These are phyloP conservation scores for Rhea pennata DNA, from an alignment of 2,113 vertebrate genomes.

Conservation along the genomic window DNA sequence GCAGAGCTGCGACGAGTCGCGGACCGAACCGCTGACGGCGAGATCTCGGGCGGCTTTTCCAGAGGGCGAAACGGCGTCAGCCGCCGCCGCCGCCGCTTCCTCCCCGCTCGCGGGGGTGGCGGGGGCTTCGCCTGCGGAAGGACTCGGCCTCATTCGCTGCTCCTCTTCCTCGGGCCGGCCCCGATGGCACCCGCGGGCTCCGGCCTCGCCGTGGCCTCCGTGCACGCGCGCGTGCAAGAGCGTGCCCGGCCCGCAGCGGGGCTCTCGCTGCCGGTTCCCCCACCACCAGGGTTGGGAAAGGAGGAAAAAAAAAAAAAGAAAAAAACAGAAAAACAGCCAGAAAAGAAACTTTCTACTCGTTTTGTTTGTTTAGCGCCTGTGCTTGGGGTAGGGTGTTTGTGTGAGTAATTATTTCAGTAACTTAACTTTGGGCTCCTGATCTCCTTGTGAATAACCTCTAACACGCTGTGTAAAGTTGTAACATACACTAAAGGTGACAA, in stretches of 20 bases:
- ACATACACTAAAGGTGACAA: conserved; percentile 10
- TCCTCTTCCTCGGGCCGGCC: not conserved
- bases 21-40: not conserved
- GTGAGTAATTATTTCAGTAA: not conserved
- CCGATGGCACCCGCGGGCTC: too few relatives aligned
- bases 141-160: not conserved
- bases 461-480: not conserved
- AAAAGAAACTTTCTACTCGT: not conserved
- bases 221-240: not conserved
- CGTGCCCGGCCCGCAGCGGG: not conserved
- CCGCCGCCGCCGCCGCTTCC: too few relatives aligned
- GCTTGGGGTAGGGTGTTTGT: conserved; percentile 3
- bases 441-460: not conserved
- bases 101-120: too few relatives aligned
- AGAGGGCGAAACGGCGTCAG: too few relatives aligned
- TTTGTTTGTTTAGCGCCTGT: not conserved
- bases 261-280: too few relatives aligned
- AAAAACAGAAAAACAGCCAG: not conserved
- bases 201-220: too few relatives aligned
- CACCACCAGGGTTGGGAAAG: not conserved
- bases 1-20: not conserved
- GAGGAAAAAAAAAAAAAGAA: not conserved
- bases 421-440: not conserved
- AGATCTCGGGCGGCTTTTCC: not conserved
- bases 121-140: too few relatives aligned